Evolutionary conservation across 2,113 vertebrate species (phyloP).

Genomic region (Poicephalus meyeri): DNA sequence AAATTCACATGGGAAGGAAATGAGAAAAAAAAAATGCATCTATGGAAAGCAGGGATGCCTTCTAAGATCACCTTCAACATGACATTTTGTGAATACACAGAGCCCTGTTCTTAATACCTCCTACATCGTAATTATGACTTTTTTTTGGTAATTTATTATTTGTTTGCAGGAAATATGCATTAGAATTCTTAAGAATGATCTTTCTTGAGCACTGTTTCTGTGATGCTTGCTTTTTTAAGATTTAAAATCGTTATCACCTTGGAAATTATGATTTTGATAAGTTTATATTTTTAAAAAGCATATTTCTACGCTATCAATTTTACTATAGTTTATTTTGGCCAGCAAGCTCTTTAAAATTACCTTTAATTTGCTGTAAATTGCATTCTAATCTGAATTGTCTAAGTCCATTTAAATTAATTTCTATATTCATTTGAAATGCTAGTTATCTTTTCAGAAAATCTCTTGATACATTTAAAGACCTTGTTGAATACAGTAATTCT

Average conservation of each 20-base stretch:
- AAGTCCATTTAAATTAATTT: background rate
- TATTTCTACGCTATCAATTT: background rate
- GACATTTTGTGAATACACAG: background rate
- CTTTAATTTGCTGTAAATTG: background rate
- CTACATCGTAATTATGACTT: background rate
- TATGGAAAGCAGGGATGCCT: background rate
- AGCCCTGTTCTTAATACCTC: background rate
- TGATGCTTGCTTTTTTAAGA: background rate
- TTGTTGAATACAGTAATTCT: background rate
- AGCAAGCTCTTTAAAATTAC: background rate
- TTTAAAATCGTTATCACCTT: background rate
- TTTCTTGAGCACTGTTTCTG: background rate
- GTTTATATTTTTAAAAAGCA: background rate
- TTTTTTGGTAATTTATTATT: background rate
- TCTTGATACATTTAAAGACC: background rate
- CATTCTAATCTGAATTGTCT: background rate
- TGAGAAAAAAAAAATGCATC: background rate
- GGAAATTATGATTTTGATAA: background rate
- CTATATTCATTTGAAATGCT: background rate
- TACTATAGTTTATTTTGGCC: background rate
- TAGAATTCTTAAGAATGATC: background rate
- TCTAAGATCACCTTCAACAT: background rate
- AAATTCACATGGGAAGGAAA: background rate
- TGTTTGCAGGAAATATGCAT: background rate
- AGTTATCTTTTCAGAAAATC: conserved; percentile 1